Conservation (phyloP, 1,140 invertebrate genomes). For the Tetramorium parvispinum region DNA sequence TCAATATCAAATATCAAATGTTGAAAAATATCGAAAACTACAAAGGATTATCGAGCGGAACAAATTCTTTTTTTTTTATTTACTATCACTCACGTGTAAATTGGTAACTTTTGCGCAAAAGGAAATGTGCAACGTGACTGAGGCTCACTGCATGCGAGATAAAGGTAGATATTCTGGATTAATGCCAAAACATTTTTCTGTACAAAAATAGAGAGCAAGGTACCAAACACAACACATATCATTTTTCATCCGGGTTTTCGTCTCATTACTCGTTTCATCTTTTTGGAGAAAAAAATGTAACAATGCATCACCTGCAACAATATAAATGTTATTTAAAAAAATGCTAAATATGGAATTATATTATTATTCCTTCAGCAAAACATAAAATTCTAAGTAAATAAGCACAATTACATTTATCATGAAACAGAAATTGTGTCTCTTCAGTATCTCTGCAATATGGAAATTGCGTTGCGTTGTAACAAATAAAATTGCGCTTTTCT, state of each 20-base stretch:
- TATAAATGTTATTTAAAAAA: neutral
- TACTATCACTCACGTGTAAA: constrained; percentile 3
- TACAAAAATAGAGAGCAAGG: constrained; percentile 42
- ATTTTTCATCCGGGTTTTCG: constrained; percentile 14
- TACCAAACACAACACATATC: neutral
- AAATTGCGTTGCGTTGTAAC: neutral
- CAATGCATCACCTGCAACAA: neutral
- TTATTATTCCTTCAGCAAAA: neutral
- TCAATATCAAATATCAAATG: no score
- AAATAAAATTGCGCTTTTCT: neutral
- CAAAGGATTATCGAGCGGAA: neutral
- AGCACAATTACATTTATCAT: neutral
- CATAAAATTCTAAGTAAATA: neutral
- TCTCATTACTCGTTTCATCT: neutral
- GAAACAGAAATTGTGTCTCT: neutral
- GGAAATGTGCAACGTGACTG: neutral
- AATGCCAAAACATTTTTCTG: constrained; percentile 38
- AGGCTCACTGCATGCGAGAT: neutral
- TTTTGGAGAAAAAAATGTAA: neutral
- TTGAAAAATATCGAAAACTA: neutral
- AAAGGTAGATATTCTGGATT: constrained; percentile 36
- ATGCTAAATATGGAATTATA: neutral
- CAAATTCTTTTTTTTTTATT: neutral
- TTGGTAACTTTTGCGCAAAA: constrained; percentile 9
- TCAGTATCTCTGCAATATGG: neutral